These are phyloP conservation scores for Actenoides lindsayi DNA, from an alignment of 2,113 vertebrate genomes.

Conservation along the genomic window DNA sequence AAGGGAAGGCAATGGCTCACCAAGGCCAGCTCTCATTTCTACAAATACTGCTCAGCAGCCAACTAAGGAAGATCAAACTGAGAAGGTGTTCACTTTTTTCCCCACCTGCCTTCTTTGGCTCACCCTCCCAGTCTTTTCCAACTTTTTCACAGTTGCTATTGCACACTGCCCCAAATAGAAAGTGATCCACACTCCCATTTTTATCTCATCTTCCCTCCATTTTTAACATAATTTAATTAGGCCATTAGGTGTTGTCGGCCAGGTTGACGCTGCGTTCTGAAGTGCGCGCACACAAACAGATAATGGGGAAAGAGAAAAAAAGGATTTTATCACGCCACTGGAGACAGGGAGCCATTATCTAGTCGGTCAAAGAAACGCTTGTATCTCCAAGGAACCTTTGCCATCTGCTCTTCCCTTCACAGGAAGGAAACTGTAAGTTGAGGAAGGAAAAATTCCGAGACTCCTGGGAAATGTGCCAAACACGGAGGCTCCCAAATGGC, in stretches of 20 bases:
- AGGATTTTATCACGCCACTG: background rate
- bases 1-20: too few species aligned
- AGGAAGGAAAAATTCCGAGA: background rate
- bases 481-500: accelerated
- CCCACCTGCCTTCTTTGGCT: background rate
- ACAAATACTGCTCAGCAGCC: background rate
- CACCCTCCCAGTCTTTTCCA: background rate
- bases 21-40: background rate
- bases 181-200: background rate
- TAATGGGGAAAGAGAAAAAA: background rate
- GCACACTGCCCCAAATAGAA: background rate
- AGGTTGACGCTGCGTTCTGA: background rate
- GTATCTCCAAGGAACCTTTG: background rate
- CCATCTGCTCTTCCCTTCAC: background rate
- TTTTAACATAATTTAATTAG: background rate
- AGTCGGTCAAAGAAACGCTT: background rate
- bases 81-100: background rate
- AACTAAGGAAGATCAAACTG: background rate
- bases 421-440: constrained; percentile 9
- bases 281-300: too few species aligned
- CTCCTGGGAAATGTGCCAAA: background rate
- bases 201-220: background rate
- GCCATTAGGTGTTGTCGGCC: background rate
- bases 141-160: background rate
- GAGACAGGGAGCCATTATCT: background rate